Percentiles rank a stretch among this genome's conserved stretches.
Evolutionary conservation across 2,797 vertebrate genomes (phyloP).

Genomic region (Anguilla marmorata): DNA sequence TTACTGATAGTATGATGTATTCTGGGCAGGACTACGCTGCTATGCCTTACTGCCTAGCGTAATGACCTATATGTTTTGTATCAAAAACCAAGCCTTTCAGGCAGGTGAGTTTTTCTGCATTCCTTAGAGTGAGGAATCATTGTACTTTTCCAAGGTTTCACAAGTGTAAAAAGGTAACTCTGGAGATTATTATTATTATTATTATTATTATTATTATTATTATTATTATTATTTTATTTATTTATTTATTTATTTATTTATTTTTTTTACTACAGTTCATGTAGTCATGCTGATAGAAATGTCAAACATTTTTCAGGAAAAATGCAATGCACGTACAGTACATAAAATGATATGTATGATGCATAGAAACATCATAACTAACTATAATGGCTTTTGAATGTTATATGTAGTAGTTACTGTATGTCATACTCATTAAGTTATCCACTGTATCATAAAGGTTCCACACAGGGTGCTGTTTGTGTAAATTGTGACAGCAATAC

Average conservation of each 20-base stretch:
- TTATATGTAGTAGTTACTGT: neutral
- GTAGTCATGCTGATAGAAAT: neutral
- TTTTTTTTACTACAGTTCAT: neutral
- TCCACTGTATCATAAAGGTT: neutral
- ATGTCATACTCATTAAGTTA: neutral
- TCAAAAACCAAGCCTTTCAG: neutral
- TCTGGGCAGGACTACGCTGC: neutral
- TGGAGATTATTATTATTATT: neutral
- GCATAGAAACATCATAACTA: neutral
- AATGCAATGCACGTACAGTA: neutral
- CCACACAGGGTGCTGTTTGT: neutral
- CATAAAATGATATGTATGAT: too few species aligned
- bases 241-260: too few species aligned
- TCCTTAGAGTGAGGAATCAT: neutral
- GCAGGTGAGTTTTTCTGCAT: neutral
- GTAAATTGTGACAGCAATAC: neutral
- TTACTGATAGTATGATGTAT: neutral
- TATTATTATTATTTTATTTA: neutral
- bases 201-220: neutral
- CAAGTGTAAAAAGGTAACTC: neutral
- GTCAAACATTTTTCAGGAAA: neutral
- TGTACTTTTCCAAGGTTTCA: neutral
- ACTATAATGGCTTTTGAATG: slow-evolving; percentile 2
- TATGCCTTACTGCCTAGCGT: neutral
- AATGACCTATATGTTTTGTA: neutral